Percentiles rank a stretch among this genome's conserved stretches.
Conservation (phyloP, 2,888 invertebrate species). For the Leucozona laternaria region DNA sequence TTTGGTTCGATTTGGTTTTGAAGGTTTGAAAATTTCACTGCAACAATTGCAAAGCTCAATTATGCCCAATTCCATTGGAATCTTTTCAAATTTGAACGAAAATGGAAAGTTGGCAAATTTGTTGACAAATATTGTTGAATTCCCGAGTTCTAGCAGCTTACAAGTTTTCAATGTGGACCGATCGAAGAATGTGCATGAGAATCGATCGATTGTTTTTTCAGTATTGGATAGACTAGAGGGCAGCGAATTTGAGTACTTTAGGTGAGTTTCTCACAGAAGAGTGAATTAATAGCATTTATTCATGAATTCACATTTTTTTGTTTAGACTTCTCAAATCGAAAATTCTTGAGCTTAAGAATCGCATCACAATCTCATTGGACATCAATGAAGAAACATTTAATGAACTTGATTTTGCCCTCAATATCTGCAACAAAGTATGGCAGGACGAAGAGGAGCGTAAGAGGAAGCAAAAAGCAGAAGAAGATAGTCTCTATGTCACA, state of each 20-base stretch:
- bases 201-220: conserved; percentile 79
- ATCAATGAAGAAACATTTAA: conserved; percentile 84
- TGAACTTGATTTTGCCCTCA: conserved; percentile 85
- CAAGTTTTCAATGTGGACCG: conserved; percentile 77
- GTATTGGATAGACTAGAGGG: conserved; percentile 79
- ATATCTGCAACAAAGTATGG: conserved; percentile 89
- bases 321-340: conserved; percentile 88
- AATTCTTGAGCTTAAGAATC: conserved; percentile 88
- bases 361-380: conserved; percentile 85
- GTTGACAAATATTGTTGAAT: conserved; percentile 80
- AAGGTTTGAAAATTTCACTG: conserved; percentile 85
- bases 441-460: conserved; percentile 89
- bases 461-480: conserved; percentile 88
- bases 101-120: conserved; percentile 78
- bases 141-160: conserved; percentile 79
- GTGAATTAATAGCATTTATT: neutral
- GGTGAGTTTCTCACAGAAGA: conserved; percentile 60
- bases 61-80: conserved; percentile 50
- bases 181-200: conserved; percentile 75
- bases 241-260: conserved; percentile 80
- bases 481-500: conserved; percentile 90
- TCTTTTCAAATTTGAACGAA: conserved; percentile 75
- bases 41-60: conserved; percentile 81
- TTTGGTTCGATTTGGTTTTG: conserved; percentile 88
- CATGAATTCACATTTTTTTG: conserved; percentile 66